Conservation (phyloP, 2,888 invertebrate species). For the Coecobrya sp. region DNA sequence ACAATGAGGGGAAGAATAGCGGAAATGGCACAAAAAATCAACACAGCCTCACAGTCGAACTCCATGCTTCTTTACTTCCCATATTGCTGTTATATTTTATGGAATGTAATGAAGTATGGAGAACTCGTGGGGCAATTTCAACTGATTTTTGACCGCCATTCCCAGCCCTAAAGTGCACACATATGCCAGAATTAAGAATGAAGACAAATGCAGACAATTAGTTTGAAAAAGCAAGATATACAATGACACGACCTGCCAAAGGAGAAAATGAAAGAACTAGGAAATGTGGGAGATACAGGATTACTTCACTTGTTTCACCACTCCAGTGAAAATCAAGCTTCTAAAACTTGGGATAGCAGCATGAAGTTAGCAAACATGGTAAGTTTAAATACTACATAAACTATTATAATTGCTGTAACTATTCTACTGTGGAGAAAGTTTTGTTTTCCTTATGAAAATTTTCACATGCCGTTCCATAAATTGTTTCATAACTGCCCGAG, state of each 20-base stretch:
- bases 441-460: not conserved
- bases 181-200: not conserved
- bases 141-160: conserved; percentile 69
- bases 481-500: not conserved
- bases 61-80: conserved; percentile 99
- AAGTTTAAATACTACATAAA: conserved; percentile 20
- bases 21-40: conserved; percentile 68
- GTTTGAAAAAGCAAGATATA: not conserved
- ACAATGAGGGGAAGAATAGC: conserved; percentile 10
- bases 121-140: conserved; percentile 86
- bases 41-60: conserved; percentile 89
- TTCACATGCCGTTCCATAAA: not conserved
- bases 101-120: conserved; percentile 96
- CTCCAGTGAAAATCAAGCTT: not conserved
- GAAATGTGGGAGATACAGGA: not conserved
- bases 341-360: too few relatives aligned
- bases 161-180: not conserved
- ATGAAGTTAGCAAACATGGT: not conserved
- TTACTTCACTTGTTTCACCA: not conserved
- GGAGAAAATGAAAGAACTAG: not conserved
- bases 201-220: not conserved
- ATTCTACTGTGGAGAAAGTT: conserved; percentile 24
- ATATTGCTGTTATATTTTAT: conserved; percentile 93
- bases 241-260: not conserved
- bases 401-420: not conserved